Conservation (phyloP, 2,888 invertebrate species). For the Catocala nupta region DNA sequence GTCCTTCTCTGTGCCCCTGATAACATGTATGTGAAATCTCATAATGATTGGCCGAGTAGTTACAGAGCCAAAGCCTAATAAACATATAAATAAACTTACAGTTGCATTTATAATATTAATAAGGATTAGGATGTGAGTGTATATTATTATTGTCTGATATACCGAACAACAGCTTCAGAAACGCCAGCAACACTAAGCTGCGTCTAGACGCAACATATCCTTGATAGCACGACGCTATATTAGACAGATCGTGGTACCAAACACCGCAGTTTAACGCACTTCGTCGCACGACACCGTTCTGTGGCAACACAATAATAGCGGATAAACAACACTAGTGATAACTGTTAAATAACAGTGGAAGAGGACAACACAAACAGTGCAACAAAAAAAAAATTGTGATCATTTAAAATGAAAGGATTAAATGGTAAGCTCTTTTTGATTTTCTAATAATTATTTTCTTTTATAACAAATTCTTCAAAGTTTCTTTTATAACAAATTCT, state of each 20-base stretch:
- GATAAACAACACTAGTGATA: background rate
- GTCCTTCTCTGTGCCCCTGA: no score
- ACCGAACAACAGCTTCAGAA: background rate
- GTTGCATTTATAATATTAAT: no score
- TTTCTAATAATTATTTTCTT: no score
- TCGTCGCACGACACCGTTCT: slow-evolving; percentile 21
- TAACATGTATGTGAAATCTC: no score
- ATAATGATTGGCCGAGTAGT: no score
- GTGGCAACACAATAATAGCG: background rate
- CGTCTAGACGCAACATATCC: slow-evolving; percentile 20
- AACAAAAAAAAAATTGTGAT: background rate
- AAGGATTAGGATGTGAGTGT: no score
- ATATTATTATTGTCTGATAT: background rate
- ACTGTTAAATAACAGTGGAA: background rate
- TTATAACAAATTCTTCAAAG: background rate
- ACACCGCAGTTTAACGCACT: slow-evolving; percentile 48
- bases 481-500: background rate
- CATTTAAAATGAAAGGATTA: slow-evolving; percentile 8
- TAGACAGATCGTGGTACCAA: slow-evolving; percentile 44
- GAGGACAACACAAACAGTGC: background rate
- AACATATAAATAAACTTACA: no score
- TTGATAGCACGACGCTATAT: slow-evolving; percentile 43
- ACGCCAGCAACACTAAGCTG: background rate
- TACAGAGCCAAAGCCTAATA: no score
- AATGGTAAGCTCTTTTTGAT: slow-evolving; percentile 11